Percentiles rank a stretch among this genome's conserved stretches.
phyloP scores from a whole-genome alignment of 2,113 vertebrate species.

The Limnothrissa miodon region DNA sequence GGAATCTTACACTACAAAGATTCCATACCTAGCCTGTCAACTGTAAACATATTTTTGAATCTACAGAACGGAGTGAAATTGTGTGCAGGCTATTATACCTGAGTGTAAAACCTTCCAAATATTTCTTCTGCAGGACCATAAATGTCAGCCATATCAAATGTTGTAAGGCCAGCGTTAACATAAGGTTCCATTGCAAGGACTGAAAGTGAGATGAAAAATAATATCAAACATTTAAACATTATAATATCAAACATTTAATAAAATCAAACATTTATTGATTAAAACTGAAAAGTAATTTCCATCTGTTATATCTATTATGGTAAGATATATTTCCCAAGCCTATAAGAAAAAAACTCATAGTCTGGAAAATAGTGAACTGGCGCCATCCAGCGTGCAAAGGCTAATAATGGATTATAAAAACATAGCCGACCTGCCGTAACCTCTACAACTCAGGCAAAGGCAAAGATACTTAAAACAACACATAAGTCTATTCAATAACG shows the following conservation, averaged over 20 bases:
- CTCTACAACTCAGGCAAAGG: no score
- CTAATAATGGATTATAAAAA: no score
- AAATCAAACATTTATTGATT: no score
- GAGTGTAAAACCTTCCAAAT: slow-evolving; percentile 53
- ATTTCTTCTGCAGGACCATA: slow-evolving; percentile 61
- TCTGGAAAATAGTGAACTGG: neutral
- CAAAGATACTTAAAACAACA: no score
- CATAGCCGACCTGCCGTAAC: no score
- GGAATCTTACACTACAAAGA: no score
- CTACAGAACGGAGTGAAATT: neutral
- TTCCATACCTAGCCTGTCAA: no score
- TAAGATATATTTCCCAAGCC: neutral
- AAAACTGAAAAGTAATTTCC: no score
- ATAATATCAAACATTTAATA: no score
- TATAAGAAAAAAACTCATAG: neutral
- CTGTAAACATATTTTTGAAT: no score
- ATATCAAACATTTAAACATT: neutral
- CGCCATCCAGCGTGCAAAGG: neutral
- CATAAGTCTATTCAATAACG: neutral
- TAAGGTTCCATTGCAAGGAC: slow-evolving; percentile 56
- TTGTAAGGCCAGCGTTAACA: slow-evolving; percentile 52
- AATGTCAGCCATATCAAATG: slow-evolving; percentile 60
- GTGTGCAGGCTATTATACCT: slow-evolving; percentile 36
- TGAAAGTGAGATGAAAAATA: slow-evolving; percentile 21
- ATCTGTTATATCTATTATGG: no score